Conservation (phyloP, 2,888 invertebrate species). For the Eupithecia centaureata region DNA sequence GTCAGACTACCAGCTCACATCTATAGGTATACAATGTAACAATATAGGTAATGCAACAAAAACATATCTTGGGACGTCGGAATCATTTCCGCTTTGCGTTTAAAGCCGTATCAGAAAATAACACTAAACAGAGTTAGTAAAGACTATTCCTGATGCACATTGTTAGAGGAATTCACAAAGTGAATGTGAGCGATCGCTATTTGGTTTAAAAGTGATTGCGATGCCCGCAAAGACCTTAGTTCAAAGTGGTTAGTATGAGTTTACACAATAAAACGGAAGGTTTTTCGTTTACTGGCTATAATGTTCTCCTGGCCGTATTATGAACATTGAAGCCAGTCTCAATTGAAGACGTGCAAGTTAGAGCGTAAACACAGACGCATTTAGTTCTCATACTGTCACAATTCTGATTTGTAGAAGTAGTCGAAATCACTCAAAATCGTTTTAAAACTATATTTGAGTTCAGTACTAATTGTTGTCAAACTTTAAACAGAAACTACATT, state of each 20-base stretch:
- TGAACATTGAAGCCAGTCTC: too few relatives aligned
- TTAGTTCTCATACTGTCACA: too few relatives aligned
- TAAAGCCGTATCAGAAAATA: conserved; percentile 39
- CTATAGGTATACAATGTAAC: background rate
- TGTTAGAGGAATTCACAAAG: conserved; percentile 50
- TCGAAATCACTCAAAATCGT: too few relatives aligned
- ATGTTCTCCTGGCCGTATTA: too few relatives aligned
- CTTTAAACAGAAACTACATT: too few relatives aligned
- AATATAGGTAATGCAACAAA: background rate
- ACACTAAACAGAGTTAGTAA: conserved; percentile 40
- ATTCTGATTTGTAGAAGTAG: too few relatives aligned
- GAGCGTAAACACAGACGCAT: too few relatives aligned
- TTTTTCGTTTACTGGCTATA: background rate
- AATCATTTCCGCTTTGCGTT: conserved; percentile 2
- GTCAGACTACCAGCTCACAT: background rate
- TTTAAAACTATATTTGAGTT: too few relatives aligned
- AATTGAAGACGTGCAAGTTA: too few relatives aligned
- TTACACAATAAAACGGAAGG: background rate
- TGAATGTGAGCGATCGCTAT: conserved; percentile 36
- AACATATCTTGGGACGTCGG: too few relatives aligned
- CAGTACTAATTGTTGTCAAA: too few relatives aligned
- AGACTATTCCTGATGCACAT: conserved; percentile 42
- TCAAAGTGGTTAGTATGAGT: background rate
- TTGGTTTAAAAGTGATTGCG: conserved; percentile 35
- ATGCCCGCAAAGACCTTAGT: conserved; percentile 20